Evolutionary conservation across 2,113 vertebrate genomes (phyloP).

Genomic region (Nicator chloris): DNA sequence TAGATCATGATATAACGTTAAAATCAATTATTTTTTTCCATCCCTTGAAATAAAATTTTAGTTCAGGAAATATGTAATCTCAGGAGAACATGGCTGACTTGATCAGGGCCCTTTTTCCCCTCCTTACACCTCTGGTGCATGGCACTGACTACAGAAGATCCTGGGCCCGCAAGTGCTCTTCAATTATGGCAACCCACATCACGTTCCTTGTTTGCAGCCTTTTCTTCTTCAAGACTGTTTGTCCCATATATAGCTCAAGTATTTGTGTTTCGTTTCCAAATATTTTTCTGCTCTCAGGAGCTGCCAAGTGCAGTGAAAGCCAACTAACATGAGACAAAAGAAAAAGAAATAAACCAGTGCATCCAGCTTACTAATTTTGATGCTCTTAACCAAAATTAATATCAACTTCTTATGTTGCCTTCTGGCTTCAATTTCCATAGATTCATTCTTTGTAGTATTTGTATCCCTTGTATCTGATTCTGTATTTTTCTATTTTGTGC

Average conservation of each 20-base stretch:
- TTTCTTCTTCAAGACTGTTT: accelerated
- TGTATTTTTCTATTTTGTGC: not conserved
- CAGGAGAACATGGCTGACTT: accelerated
- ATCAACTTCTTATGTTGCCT: not conserved
- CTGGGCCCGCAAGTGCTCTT: accelerated
- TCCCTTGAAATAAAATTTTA: not conserved
- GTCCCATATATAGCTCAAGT: accelerated
- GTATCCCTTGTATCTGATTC: not conserved
- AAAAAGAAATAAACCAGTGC: not conserved
- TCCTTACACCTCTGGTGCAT: not conserved
- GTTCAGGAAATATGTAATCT: not conserved
- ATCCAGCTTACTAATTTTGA: not conserved
- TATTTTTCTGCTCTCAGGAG: not conserved
- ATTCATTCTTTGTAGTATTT: not conserved
- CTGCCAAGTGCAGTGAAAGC: not conserved
- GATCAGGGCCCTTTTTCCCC: not conserved
- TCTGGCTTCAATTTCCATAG: not conserved
- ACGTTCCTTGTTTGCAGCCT: not conserved
- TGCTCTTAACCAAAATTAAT: not conserved
- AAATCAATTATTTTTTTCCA: too few relatives aligned
- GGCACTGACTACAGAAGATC: not conserved
- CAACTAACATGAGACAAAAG: not conserved
- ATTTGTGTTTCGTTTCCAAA: not conserved
- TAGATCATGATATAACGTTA: accelerated
- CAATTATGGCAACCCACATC: accelerated